phyloP scores from a whole-genome alignment of 35 echinoderm and acorn worm species.

The Anneissia japonica region DNA sequence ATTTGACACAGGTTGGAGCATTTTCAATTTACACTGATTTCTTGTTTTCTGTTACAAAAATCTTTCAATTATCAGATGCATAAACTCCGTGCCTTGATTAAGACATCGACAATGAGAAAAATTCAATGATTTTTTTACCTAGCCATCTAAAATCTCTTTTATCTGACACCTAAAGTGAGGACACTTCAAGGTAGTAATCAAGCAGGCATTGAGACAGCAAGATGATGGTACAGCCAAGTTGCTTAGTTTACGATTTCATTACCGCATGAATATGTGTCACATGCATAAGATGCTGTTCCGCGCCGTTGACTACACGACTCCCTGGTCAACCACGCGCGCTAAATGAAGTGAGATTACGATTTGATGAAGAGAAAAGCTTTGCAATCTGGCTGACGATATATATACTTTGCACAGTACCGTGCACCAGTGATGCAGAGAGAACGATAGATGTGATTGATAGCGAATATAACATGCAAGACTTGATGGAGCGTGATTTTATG shows the following conservation, averaged over 20 bases:
- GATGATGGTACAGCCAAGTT: neutral
- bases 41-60: too few species aligned
- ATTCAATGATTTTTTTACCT: neutral
- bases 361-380: neutral
- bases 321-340: neutral
- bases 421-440: neutral
- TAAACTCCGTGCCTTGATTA: neutral
- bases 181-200: neutral
- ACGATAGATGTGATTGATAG: neutral
- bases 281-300: neutral
- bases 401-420: neutral
- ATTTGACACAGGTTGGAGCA: too few species aligned
- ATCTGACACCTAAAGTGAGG: neutral
- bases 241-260: neutral
- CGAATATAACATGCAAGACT: neutral
- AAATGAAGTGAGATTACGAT: constrained; percentile 1
- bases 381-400: neutral
- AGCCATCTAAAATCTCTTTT: neutral
- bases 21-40: too few species aligned
- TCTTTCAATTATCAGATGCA: neutral
- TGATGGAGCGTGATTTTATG: neutral
- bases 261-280: neutral
- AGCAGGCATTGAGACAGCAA: neutral
- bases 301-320: neutral
- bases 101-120: neutral